phyloP scores from a whole-genome alignment of 2,797 vertebrate genomes.

The Crocidura indochinensis region DNA sequence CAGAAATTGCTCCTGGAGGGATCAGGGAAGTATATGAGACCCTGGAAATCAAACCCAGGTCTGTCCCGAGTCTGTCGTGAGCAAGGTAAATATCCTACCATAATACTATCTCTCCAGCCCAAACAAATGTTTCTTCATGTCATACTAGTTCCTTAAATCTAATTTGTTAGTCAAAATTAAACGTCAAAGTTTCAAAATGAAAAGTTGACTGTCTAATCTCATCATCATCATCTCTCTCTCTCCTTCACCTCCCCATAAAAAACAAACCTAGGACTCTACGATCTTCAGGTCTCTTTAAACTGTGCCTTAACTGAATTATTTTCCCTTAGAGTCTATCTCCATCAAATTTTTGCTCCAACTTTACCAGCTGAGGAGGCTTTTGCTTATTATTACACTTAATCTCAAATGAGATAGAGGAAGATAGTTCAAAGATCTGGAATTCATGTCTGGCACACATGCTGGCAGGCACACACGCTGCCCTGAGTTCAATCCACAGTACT shows the following conservation, averaged over 20 bases:
- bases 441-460: no score
- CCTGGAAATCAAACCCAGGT: no score
- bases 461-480: no score
- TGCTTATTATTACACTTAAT: neutral
- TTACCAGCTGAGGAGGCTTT: neutral
- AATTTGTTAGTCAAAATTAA: slow-evolving; percentile 8
- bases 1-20: no score
- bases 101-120: no score
- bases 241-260: neutral
- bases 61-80: no score
- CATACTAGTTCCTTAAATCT: slow-evolving; percentile 1
- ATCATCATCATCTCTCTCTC: neutral
- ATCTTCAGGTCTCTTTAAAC: neutral
- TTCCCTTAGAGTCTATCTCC: neutral
- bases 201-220: neutral
- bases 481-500: no score
- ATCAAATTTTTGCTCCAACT: neutral
- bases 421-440: no score
- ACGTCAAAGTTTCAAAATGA: slow-evolving; percentile 29
- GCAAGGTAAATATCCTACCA: no score
- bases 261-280: neutral
- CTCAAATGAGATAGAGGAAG: no score
- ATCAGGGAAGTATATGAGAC: no score
- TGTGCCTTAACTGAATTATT: neutral
- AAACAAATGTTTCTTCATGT: no score